Evolutionary conservation across 2,113 vertebrate species (phyloP).

Genomic region (Dermatemys mawii): DNA sequence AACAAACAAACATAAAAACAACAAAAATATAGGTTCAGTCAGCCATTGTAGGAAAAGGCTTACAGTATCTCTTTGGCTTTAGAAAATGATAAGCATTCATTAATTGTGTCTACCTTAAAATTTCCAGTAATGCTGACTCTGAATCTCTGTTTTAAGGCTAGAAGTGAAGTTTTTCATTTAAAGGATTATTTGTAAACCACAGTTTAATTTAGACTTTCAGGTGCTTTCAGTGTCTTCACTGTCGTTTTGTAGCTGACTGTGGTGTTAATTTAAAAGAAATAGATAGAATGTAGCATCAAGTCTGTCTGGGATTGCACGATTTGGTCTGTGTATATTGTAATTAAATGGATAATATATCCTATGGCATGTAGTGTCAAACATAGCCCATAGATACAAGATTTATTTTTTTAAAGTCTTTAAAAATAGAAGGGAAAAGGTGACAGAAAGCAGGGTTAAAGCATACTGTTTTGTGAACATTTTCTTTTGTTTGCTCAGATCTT

Average conservation of each 20-base stretch:
- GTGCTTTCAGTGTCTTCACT: constrained; percentile 77
- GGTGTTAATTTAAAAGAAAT: constrained; percentile 77
- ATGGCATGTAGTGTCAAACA: constrained; percentile 88
- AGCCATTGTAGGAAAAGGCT: constrained; percentile 72
- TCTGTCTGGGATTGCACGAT: constrained; percentile 77
- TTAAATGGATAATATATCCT: constrained; percentile 76
- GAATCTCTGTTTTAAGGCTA: constrained; percentile 78
- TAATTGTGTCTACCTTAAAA: constrained; percentile 77
- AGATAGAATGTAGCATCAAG: constrained; percentile 74
- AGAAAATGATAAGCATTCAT: constrained; percentile 75
- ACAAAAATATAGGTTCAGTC: constrained; percentile 66
- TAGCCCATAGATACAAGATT: constrained; percentile 72
- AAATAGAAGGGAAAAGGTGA: constrained; percentile 64
- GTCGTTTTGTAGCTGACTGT: constrained; percentile 77
- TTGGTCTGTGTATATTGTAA: constrained; percentile 77
- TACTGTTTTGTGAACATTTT: constrained; percentile 86
- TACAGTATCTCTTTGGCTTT: constrained; percentile 69
- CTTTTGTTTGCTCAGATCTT: constrained; percentile 86
- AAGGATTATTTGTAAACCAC: constrained; percentile 76
- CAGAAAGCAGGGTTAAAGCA: constrained; percentile 80
- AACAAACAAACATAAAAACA: not conserved
- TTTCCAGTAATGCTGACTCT: constrained; percentile 78
- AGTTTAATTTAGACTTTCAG: constrained; percentile 77
- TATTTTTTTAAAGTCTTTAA: constrained; percentile 72
- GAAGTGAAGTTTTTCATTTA: constrained; percentile 79